Conservation (phyloP, 2,113 vertebrate species). For the Delphinapterus leucas region DNA sequence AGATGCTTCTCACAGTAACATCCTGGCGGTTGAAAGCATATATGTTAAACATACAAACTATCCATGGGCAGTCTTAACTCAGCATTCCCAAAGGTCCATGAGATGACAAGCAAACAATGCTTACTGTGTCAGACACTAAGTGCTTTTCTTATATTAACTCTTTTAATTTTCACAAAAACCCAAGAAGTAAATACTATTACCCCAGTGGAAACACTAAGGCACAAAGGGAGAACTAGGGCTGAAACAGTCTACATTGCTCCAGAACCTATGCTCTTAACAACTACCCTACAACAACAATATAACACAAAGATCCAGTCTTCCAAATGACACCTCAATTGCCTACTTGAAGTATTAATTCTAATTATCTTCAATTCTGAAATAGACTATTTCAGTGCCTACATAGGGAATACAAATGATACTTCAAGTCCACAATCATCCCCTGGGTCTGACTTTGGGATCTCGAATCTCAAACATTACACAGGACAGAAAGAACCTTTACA, state of each 20-base stretch:
- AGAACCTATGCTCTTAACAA: neutral
- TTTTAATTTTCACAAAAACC: neutral
- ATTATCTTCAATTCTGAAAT: neutral
- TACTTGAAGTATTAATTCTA: neutral
- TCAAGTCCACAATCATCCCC: neutral
- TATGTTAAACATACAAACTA: neutral
- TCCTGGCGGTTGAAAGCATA: neutral
- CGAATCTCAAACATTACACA: neutral
- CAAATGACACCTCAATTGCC: neutral
- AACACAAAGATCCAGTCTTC: neutral
- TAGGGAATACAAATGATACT: neutral
- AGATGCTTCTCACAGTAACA: neutral
- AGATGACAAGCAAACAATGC: neutral
- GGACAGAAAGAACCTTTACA: neutral
- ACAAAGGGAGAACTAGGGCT: neutral
- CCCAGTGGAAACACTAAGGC: neutral
- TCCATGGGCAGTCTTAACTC: neutral
- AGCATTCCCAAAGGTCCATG: neutral
- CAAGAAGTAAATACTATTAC: neutral
- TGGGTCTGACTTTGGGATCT: neutral
- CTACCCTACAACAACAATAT: neutral
- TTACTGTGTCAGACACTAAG: neutral
- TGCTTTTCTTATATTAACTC: neutral
- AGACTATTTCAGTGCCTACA: neutral
- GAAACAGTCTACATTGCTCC: neutral